Percentiles rank a stretch among this genome's conserved stretches.
Evolutionary conservation across 2,888 invertebrate species (phyloP).

Genomic region (Agrochola macilenta): DNA sequence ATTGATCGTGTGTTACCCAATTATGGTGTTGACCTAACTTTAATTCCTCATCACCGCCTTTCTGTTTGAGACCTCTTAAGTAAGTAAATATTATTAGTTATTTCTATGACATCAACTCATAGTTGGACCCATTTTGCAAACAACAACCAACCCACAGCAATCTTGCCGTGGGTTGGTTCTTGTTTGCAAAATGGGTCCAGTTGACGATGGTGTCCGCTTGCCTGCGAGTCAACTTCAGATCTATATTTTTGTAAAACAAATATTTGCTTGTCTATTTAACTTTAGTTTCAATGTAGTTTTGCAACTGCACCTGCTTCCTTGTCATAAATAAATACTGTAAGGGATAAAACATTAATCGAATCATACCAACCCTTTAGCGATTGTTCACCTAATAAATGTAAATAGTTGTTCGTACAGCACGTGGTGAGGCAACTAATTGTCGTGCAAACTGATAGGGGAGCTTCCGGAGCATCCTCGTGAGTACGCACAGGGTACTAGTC

Average conservation of each 20-base stretch:
- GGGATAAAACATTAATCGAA: slow-evolving; percentile 17
- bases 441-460: slow-evolving; percentile 51
- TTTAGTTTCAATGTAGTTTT: not conserved
- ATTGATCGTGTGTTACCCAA: too few species aligned
- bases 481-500: not conserved
- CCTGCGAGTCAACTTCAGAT: not conserved
- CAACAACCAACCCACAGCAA: too few species aligned
- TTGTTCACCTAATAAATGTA: slow-evolving; percentile 40
- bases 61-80: too few species aligned
- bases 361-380: slow-evolving; percentile 20
- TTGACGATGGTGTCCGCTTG: not conserved
- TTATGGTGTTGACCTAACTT: too few species aligned
- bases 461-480: slow-evolving; percentile 29
- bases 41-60: too few species aligned
- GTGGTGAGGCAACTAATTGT: slow-evolving; percentile 61
- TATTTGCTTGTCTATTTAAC: not conserved
- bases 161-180: too few species aligned
- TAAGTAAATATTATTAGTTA: not conserved
- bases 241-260: not conserved
- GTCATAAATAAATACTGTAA: not conserved
- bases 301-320: slow-evolving; percentile 3
- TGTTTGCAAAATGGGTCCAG: too few species aligned
- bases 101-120: not conserved
- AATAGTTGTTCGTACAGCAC: slow-evolving; percentile 38
- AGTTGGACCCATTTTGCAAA: too few species aligned